Conservation (phyloP, 2,888 invertebrate genomes). For the Drosophila macrothrix region DNA sequence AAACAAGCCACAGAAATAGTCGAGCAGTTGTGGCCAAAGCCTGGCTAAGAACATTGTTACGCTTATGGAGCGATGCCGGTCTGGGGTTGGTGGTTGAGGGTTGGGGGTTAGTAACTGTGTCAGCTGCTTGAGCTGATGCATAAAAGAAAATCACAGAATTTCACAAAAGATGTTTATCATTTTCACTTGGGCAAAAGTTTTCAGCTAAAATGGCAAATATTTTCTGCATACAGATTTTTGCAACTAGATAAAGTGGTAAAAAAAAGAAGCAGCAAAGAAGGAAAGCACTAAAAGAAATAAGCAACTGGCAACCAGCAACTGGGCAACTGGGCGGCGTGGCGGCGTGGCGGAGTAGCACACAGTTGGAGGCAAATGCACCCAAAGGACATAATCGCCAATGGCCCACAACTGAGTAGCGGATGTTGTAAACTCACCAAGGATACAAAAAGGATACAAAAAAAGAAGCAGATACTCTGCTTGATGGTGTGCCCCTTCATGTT, state of each 20-base stretch:
- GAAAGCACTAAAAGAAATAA: slow-evolving; percentile 39
- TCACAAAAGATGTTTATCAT: slow-evolving; percentile 81
- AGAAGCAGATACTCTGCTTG: slow-evolving; percentile 5
- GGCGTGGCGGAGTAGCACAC: slow-evolving; percentile 9
- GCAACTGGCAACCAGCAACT: slow-evolving; percentile 34
- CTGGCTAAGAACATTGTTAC: slow-evolving; percentile 4
- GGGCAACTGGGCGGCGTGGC: slow-evolving; percentile 11
- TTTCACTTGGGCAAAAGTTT: slow-evolving; percentile 77
- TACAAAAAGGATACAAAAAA: slow-evolving; percentile 25
- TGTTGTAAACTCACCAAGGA: slow-evolving; percentile 63
- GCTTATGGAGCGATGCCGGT: not conserved
- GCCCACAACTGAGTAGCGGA: slow-evolving; percentile 66
- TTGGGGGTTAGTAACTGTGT: slow-evolving; percentile 46
- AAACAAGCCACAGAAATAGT: slow-evolving; percentile 60
- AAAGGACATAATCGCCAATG: slow-evolving; percentile 81
- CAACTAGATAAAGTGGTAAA: slow-evolving; percentile 70
- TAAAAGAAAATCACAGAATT: slow-evolving; percentile 73
- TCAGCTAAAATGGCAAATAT: slow-evolving; percentile 61
- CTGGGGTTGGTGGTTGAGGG: not conserved
- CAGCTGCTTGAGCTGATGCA: slow-evolving; percentile 56
- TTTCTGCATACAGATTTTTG: slow-evolving; percentile 80
- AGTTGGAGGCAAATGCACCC: slow-evolving; percentile 69
- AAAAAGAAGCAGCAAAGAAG: slow-evolving; percentile 27
- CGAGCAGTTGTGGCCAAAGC: slow-evolving; percentile 48
- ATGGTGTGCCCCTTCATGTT: slow-evolving; percentile 13